These are phyloP conservation scores for Scomberomorus guttatus DNA, from an alignment of 2,797 vertebrate species.

Conservation along the genomic window DNA sequence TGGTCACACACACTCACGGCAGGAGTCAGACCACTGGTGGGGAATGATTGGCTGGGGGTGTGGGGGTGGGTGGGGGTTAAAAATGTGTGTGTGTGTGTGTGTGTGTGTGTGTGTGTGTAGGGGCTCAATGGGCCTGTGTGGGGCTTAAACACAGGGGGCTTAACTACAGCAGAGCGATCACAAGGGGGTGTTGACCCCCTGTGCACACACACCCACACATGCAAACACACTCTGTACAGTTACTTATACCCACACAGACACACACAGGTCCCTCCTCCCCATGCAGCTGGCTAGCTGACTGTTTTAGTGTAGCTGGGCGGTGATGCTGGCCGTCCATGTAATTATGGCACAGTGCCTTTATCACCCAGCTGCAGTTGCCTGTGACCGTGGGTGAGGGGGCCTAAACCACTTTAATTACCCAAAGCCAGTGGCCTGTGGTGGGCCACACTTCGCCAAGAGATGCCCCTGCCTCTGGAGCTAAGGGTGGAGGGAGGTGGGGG, in stretches of 20 bases:
- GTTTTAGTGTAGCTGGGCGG: slow-evolving; percentile 86
- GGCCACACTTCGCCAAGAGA: slow-evolving; percentile 81
- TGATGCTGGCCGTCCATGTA: slow-evolving; percentile 87
- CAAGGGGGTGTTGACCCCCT: slow-evolving; percentile 81
- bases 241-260: slow-evolving; percentile 60
- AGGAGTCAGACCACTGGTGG: slow-evolving; percentile 83
- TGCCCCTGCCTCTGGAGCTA: slow-evolving; percentile 78
- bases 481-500: slow-evolving; percentile 35
- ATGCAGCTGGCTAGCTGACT: slow-evolving; percentile 79
- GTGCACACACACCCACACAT: slow-evolving; percentile 47
- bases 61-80: slow-evolving; percentile 58
- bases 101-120: slow-evolving; percentile 46
- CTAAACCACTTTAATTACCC: slow-evolving; percentile 90
- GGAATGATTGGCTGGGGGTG: slow-evolving; percentile 83
- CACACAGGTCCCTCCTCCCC: slow-evolving; percentile 57
- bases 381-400: slow-evolving; percentile 85
- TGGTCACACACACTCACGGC: slow-evolving; percentile 83
- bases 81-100: slow-evolving; percentile 49
- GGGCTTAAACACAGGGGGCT: slow-evolving; percentile 87
- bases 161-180: slow-evolving; percentile 86
- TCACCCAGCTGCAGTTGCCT: slow-evolving; percentile 88
- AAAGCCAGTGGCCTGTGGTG: slow-evolving; percentile 88
- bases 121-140: slow-evolving; percentile 82
- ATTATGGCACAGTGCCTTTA: slow-evolving; percentile 88
- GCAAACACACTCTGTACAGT: slow-evolving; percentile 69